Base-by-base conservation (phyloP, 2,113 vertebrate genomes). In the Ptilonorhynchus violaceus region DNA sequence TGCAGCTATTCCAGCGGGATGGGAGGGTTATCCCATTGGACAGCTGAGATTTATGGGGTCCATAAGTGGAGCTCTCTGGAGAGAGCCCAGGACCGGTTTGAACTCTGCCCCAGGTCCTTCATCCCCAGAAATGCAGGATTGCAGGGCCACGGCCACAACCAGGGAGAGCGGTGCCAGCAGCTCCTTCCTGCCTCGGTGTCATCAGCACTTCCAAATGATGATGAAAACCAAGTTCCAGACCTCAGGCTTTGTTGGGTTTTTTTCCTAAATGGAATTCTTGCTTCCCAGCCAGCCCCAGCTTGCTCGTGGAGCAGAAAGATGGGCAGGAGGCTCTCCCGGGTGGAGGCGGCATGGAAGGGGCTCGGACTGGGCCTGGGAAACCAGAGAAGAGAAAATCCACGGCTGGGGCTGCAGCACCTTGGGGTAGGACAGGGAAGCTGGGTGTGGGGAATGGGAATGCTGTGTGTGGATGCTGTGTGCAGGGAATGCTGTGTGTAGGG, bases 181-280 rank as follows among this genome's bases (percentile, higher is more conserved):
- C 80, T 95, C 69, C 53, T 78, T 91, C 44, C 92, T 94, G 90
- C 56, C 82, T 88, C 13, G 53, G 58, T 75, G 70, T 92, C 90
- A 69, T 72, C 90, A 90, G 30, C 85, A 47, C 49, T 72, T 74
- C 8, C 0, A 77, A 86, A 70, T 5, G 37, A 84, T 80, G 91
- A 86, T 84, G 88, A 95, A 92, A 93, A 91, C 67, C 50, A 20
- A 84, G 84, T 96, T 94, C 88, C 79, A 95, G 94, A 80, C 85
- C 79, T 94, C 88, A 53, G 67, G 12, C 24, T 39, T 67, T 58
- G 64, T 62, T 47, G 70, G 2, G 4, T 17, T 56, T 50, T 13
- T 9, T 1, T 10, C 60, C 67, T 92, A 90, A 95, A 83, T 69
- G 67, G 85, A 88, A 93, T 95, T 94, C 76, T 91, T 97, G 89